phyloP scores from a whole-genome alignment of 2,888 invertebrate species.

The Malachius bipustulatus region DNA sequence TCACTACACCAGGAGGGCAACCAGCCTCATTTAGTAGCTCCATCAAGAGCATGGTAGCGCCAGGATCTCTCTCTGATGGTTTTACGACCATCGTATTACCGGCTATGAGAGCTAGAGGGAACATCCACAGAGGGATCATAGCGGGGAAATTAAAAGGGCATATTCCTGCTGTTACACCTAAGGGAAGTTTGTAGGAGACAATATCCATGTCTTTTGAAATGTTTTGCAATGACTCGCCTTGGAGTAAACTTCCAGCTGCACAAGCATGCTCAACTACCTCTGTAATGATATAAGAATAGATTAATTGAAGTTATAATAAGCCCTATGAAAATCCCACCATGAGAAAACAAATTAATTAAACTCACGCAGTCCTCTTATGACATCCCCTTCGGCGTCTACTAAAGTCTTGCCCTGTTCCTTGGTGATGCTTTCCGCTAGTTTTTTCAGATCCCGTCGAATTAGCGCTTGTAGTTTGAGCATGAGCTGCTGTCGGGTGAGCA shows the following conservation, averaged over 20 bases:
- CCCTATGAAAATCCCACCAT: not conserved
- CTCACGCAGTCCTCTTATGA: conserved; percentile 91
- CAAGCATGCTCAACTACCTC: conserved; percentile 97
- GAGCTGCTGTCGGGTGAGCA: conserved; percentile 77
- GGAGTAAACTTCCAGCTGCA: conserved; percentile 79
- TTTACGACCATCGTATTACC: conserved; percentile 93
- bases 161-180: conserved; percentile 90
- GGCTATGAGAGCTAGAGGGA: conserved; percentile 72
- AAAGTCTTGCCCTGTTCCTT: conserved; percentile 95
- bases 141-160: conserved; percentile 99
- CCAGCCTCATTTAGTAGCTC: conserved; percentile 89
- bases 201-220: conserved; percentile 97
- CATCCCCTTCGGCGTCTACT: conserved; percentile 96
- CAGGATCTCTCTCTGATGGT: conserved; percentile 96
- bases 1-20: conserved; percentile 91
- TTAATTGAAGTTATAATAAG: not conserved
- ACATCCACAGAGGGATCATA: conserved; percentile 98
- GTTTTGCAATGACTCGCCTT: conserved; percentile 81
- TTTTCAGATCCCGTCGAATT: conserved; percentile 77
- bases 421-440: conserved; percentile 84
- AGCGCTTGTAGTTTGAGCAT: conserved; percentile 62
- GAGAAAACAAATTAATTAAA: conserved; percentile 24
- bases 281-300: no score
- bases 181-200: conserved; percentile 77
- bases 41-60: conserved; percentile 89